Evolutionary conservation across 2,888 invertebrate species (phyloP).

Genomic region (Lepidocyrtinus sp.): DNA sequence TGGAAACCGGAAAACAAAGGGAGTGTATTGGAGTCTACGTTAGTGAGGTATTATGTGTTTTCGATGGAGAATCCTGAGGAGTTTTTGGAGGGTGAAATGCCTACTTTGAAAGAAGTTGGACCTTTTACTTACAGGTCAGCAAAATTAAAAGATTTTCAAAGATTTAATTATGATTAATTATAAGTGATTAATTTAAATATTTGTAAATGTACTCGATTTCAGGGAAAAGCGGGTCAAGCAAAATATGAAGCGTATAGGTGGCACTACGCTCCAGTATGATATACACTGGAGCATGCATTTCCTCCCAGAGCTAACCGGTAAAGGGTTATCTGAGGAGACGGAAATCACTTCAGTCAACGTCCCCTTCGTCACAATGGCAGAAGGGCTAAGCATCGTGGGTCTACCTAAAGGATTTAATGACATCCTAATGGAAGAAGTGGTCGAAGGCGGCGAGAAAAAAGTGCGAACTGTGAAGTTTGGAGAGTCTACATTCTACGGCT

Average conservation of each 20-base stretch:
- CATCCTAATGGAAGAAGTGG: slow-evolving; percentile 34
- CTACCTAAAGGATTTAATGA: slow-evolving; percentile 39
- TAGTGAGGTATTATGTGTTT: slow-evolving; percentile 37
- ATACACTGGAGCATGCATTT: slow-evolving; percentile 46
- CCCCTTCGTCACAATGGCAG: slow-evolving; percentile 32
- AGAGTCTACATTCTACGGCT: slow-evolving; percentile 33
- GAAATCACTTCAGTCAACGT: slow-evolving; percentile 22
- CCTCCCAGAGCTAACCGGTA: slow-evolving; percentile 34
- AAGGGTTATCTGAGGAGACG: slow-evolving; percentile 22
- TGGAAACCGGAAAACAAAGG: slow-evolving; percentile 36
- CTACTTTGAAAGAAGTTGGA: slow-evolving; percentile 30
- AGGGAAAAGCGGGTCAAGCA: slow-evolving; percentile 33
- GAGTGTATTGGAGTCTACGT: slow-evolving; percentile 30
- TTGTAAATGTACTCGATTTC: not conserved
- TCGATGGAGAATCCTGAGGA: slow-evolving; percentile 22
- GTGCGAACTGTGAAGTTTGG: slow-evolving; percentile 19
- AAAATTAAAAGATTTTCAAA: too few relatives aligned
- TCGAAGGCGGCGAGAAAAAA: slow-evolving; percentile 30
- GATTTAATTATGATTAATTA: too few relatives aligned
- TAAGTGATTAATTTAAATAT: not conserved
- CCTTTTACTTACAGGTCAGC: slow-evolving; percentile 31
- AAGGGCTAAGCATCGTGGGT: slow-evolving; percentile 16
- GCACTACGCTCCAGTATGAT: slow-evolving; percentile 21
- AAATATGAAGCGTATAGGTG: slow-evolving; percentile 27
- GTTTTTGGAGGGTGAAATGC: slow-evolving; percentile 9